Conservation (phyloP, 2,888 invertebrate genomes). For the Elmis aenea region DNA sequence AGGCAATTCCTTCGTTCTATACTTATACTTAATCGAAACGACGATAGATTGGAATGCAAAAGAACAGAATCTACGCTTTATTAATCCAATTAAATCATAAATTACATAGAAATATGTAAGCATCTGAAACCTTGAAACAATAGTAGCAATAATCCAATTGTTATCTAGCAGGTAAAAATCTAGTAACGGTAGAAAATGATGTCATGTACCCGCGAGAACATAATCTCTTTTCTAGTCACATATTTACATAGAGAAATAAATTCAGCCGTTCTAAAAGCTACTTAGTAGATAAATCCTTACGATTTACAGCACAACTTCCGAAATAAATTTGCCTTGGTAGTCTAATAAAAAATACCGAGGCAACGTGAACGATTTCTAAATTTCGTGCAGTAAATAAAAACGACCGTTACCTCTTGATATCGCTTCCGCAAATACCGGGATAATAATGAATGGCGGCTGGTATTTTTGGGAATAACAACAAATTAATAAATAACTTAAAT, state of each 20-base stretch:
- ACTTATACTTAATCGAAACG: no score
- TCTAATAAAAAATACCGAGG: conserved; percentile 11
- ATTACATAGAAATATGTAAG: no score
- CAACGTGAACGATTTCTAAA: conserved; percentile 12
- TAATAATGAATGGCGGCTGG: no score
- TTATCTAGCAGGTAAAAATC: not conserved
- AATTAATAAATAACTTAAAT: no score
- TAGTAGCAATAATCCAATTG: no score
- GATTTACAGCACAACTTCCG: conserved; percentile 12
- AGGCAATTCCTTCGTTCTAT: no score
- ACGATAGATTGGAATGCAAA: no score
- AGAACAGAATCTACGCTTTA: no score
- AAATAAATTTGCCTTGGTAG: conserved; percentile 11
- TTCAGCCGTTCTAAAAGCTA: conserved; percentile 8
- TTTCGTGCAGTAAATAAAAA: conserved; percentile 5
- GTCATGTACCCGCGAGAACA: conserved; percentile 15
- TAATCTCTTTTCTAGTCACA: conserved; percentile 18
- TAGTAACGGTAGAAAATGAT: conserved; percentile 14
- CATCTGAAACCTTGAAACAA: no score
- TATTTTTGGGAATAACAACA: no score
- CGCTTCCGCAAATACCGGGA: no score
- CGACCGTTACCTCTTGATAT: conserved; percentile 1
- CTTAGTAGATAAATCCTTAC: conserved; percentile 5
- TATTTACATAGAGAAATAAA: conserved; percentile 16
- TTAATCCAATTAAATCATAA: no score